Evolutionary conservation across 2,888 invertebrate genomes (phyloP), one percentile per base, ranked within the genome.

Genomic region (Baronia brevicornis): DNA sequence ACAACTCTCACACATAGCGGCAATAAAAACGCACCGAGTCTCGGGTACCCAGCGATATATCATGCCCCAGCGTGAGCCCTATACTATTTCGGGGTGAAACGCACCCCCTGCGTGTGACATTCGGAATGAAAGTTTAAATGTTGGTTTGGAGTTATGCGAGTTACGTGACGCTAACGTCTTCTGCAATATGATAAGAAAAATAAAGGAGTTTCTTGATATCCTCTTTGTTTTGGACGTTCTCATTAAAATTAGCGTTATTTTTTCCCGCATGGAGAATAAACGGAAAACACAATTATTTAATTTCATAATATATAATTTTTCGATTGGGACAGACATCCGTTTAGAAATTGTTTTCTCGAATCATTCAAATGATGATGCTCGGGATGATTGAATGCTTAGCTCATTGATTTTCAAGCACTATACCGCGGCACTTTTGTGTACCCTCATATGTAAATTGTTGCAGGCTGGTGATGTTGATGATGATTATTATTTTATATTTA

Each of bases 111-210:
- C 35, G 55, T 54, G 54, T 64, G 72, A 68, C 71, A 69, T 60
- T 59, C 48, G 57, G 57, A 69, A 72, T 69, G 68, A 75, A 78
- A 75, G 67, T 79, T 78, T 78, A 74, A 78, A 77, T 64, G 73
- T 64, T 60, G 53, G 51, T 56, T 48, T 57, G 54, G 65, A 73
- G 65, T 70, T 68, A 73, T 72, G 68, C 57, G 61, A 51, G 61
- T 61, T 65, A 71, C 74, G 70, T 51, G 28, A 41, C 31, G 27
- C 52, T 51, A 47, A 51, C 53, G 46, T 44, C 44, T 38, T 36
- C 27, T 33, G 30, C 12, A 39, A 36, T 11, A 28, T 41, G n/a
- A n/a, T 30, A 23, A 34, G 15, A 30, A 33, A 44, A 44, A n/a
- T n/a, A n/a, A n/a, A 43, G 38, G 43, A 37, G 41, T 44, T 40